Conservation (phyloP, 2,888 invertebrate species). For the Trypoxylon attenuatum region DNA sequence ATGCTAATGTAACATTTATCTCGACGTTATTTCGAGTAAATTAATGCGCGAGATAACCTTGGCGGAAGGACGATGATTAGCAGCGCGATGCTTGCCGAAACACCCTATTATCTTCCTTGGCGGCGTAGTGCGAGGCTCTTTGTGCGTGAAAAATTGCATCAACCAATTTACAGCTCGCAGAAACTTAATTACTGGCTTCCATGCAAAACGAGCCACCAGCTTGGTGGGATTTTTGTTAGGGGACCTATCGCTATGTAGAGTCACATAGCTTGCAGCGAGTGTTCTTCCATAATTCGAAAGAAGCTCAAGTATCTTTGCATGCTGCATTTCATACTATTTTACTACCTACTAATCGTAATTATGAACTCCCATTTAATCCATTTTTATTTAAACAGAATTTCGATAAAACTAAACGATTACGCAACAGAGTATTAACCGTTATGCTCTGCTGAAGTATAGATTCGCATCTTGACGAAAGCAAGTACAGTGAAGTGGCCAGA, state of each 20-base stretch:
- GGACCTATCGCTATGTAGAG: background rate
- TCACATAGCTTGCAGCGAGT: background rate
- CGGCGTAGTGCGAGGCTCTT: background rate
- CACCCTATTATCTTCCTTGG: slow-evolving; percentile 11
- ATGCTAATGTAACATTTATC: slow-evolving; percentile 52
- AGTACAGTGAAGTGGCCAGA: no score
- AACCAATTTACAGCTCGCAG: background rate
- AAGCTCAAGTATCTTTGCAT: background rate
- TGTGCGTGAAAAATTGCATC: background rate
- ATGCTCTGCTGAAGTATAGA: no score
- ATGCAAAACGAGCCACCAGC: no score
- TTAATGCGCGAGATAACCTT: slow-evolving; percentile 45
- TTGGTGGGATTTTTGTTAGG: no score
- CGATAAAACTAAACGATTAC: no score
- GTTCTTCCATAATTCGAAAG: background rate
- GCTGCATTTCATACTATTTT: background rate
- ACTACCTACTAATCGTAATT: no score
- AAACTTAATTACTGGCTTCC: slow-evolving; percentile 9
- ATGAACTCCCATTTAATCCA: no score
- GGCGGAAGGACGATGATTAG: slow-evolving; percentile 28
- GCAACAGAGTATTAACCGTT: no score
- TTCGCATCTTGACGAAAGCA: background rate
- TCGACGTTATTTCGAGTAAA: slow-evolving; percentile 30
- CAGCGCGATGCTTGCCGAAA: slow-evolving; percentile 26
- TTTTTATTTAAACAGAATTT: no score